A percentile compares a stretch with the other conserved stretches of the same genome.
These are phyloP conservation scores for Lepisosteus oculatus DNA, from an alignment of 2,113 vertebrate species.

Conservation along the genomic window DNA sequence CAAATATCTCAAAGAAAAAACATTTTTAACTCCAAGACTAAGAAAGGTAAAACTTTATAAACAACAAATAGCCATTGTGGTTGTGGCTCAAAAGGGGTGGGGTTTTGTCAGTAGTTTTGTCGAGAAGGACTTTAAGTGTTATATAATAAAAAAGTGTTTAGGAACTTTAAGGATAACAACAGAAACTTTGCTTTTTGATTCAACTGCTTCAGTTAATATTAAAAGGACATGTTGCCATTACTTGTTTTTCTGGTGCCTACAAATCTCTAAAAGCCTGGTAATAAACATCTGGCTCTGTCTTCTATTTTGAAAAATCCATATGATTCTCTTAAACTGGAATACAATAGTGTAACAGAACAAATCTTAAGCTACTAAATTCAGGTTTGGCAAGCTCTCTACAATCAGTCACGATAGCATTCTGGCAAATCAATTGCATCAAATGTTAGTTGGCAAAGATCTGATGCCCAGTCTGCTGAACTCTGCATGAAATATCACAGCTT, in stretches of 20 bases:
- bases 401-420: not conserved
- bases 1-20: slow-evolving; percentile 26
- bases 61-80: slow-evolving; percentile 25
- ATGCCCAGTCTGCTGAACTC: not conserved
- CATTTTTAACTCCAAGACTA: slow-evolving; percentile 16
- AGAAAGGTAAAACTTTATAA: slow-evolving; percentile 25
- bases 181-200: slow-evolving; percentile 2
- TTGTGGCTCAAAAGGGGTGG: slow-evolving; percentile 1
- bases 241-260: not conserved
- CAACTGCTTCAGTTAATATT: slow-evolving; percentile 2
- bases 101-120: slow-evolving; percentile 12
- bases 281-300: not conserved
- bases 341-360: slow-evolving; percentile 1
- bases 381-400: not conserved
- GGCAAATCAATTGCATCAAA: slow-evolving; percentile 30
- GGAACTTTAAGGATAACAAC: slow-evolving; percentile 18
- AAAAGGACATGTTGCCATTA: not conserved
- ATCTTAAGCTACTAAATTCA: not conserved
- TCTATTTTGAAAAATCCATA: not conserved
- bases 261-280: not conserved
- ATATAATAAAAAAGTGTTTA: slow-evolving; percentile 17
- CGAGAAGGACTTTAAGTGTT: slow-evolving; percentile 2
- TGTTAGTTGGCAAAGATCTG: not conserved
- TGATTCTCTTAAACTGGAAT: not conserved
- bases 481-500: not conserved